These are phyloP conservation scores for Musca domestica DNA, from an alignment of 1,140 invertebrate genomes.

Conservation along the genomic window DNA sequence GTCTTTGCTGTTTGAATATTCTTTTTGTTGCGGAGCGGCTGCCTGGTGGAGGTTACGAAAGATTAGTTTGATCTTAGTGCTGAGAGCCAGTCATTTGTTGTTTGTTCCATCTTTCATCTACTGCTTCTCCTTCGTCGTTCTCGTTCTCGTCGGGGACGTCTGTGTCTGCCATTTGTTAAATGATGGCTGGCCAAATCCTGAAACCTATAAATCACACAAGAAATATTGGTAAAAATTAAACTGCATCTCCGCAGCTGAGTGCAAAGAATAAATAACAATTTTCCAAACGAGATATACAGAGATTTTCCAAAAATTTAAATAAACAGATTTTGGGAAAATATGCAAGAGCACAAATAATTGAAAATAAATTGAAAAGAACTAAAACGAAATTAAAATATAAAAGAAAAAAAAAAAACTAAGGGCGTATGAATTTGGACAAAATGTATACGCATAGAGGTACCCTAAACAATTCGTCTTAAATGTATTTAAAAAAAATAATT, in stretches of 20 bases:
- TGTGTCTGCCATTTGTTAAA: conserved; percentile 2
- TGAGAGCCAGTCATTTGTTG: not conserved
- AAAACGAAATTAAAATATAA: not conserved
- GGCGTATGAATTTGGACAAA: too few species aligned
- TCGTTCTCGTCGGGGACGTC: too few species aligned
- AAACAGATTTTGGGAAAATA: not conserved
- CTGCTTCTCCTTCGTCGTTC: not conserved
- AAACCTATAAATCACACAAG: conserved; percentile 16
- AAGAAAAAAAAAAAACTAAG: not conserved
- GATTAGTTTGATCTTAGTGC: conserved; percentile 7
- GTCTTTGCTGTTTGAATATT: too few species aligned
- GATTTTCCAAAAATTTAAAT: not conserved
- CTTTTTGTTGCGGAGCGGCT: too few species aligned
- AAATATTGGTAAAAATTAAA: conserved; percentile 15
- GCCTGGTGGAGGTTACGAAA: not conserved
- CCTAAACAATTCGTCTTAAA: too few species aligned
- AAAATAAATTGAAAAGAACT: not conserved
- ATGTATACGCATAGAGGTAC: too few species aligned
- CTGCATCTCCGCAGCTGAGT: not conserved
- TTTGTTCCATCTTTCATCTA: too few species aligned
- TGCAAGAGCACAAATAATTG: not conserved
- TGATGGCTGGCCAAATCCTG: not conserved
- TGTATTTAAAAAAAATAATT: too few species aligned
- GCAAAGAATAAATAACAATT: not conserved
- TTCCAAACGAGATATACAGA: not conserved